A percentile compares a stretch with the other conserved stretches of the same genome.
Evolutionary conservation across 53 echinoderm and acorn worm genomes (phyloP).

Genomic region (Crossaster papposus): DNA sequence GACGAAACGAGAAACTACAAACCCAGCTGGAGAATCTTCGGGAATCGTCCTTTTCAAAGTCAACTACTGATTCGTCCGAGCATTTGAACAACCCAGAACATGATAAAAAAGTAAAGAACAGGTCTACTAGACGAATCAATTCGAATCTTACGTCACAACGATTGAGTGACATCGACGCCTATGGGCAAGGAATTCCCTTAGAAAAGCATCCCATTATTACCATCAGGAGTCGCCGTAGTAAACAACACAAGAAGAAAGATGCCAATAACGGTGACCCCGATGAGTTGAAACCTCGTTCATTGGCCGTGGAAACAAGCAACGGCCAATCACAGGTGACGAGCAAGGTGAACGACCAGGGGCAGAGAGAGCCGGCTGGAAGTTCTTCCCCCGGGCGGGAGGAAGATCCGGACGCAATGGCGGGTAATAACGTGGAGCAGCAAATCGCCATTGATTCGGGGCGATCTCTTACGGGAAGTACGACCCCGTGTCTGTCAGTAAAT

Average conservation of each 20-base stretch:
- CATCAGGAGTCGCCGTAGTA: constrained; percentile 20
- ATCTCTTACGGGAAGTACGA: background rate
- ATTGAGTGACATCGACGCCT: constrained; percentile 88
- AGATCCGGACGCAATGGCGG: background rate
- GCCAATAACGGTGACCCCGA: background rate
- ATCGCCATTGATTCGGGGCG: background rate
- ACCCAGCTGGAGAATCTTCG: constrained; percentile 15
- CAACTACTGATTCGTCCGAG: background rate
- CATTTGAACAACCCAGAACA: background rate
- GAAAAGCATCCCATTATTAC: constrained; percentile 41
- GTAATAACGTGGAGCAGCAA: background rate
- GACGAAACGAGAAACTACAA: constrained; percentile 13
- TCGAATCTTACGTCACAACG: constrained; percentile 56
- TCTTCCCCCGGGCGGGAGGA: background rate
- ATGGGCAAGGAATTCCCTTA: constrained; percentile 80
- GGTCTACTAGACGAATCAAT: constrained; percentile 57
- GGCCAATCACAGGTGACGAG: background rate
- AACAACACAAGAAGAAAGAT: constrained; percentile 12
- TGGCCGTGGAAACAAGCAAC: background rate
- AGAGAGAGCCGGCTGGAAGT: background rate
- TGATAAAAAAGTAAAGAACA: constrained; percentile 30
- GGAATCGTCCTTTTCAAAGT: constrained; percentile 9
- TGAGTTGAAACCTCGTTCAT: background rate
- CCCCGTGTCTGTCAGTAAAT: background rate
- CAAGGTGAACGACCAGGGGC: background rate